Base-by-base conservation (phyloP, 2,797 vertebrate genomes). In the Vireo griseus region DNA sequence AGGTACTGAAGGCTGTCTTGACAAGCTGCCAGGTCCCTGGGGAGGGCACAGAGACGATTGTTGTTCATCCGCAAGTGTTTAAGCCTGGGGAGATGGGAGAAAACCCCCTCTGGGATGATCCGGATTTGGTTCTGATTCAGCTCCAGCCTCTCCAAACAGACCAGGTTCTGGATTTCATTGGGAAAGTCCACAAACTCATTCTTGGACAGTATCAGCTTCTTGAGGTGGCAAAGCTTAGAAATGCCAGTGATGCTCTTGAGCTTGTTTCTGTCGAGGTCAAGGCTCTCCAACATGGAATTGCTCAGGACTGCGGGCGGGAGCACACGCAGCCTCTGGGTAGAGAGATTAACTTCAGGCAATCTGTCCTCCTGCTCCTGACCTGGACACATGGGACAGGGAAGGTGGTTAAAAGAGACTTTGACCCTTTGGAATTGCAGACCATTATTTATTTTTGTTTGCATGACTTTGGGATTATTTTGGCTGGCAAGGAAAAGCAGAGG, bases 81-180 rank as follows among this genome's bases (percentile, higher is more conserved):
- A 16, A 98, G 97, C 71, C 93, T 96, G 39, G 50, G 88, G 22
- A 98, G 96, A 16, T 66, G 76, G 26, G 96, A 94, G 66, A 98
- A 97, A 47, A 98, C n/a, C 5, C 96, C 94, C 40, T 97, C 97
- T 0, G 97, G 97, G 71, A 98, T 97, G 42, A 45, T 91, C 31
- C 87, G 87, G 79, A 98, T 97, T 74, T 96, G 97, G 94, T 98
- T 98, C 92, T 98, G 98, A 95, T 98, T 98, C 80, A 98, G 75
- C 77, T 98, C 97, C 10, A 98, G 96, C 57, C 79, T 97, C 82
- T 98, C 97, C 67, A 98, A 81, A 20, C 88, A 86, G n/a, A 51
- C 33, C 29, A 98, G 94, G 42, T 79, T 69, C 55, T 28, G 67
- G 51, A 98, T 97, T 92, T 98, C 98, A 4, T 0, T 35, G 24